phyloP scores from a whole-genome alignment of 2,797 vertebrate genomes.

The Numenius phaeopus region DNA sequence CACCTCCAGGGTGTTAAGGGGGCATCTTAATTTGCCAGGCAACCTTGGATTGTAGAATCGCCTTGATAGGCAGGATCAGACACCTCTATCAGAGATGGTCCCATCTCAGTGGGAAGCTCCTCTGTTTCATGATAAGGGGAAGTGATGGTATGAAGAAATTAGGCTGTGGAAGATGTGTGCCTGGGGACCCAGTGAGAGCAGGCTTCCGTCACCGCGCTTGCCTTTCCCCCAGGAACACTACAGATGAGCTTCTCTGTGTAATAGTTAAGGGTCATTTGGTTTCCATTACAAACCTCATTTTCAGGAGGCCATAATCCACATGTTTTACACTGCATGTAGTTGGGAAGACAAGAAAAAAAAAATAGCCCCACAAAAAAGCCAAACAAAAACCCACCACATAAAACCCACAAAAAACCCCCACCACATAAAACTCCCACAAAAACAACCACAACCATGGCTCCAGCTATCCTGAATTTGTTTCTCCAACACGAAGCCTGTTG shows the following conservation, averaged over 20 bases:
- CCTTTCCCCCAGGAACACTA: neutral
- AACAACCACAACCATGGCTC: neutral
- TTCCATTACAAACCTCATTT: neutral
- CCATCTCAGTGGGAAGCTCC: neutral
- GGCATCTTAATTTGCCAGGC: neutral
- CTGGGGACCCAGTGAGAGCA: neutral
- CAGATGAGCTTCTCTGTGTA: neutral
- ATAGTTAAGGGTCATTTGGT: neutral
- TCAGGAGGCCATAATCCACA: neutral
- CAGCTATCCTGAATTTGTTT: neutral
- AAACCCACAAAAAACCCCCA: neutral
- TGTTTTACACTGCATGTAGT: neutral
- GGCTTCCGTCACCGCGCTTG: neutral
- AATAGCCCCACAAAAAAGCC: neutral
- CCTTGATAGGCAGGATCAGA: neutral
- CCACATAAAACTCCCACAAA: neutral
- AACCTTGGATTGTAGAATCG: fast-evolving
- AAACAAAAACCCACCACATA: neutral
- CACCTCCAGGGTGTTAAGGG: too few species aligned
- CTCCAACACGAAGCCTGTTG: neutral
- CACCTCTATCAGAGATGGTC: neutral
- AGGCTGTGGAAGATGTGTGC: neutral
- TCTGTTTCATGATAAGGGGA: neutral
- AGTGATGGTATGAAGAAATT: neutral
- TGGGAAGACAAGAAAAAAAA: neutral